Evolutionary conservation across 2,113 vertebrate genomes (phyloP), one percentile per base, ranked within the genome.

Genomic region (Microcebus tavaratra): DNA sequence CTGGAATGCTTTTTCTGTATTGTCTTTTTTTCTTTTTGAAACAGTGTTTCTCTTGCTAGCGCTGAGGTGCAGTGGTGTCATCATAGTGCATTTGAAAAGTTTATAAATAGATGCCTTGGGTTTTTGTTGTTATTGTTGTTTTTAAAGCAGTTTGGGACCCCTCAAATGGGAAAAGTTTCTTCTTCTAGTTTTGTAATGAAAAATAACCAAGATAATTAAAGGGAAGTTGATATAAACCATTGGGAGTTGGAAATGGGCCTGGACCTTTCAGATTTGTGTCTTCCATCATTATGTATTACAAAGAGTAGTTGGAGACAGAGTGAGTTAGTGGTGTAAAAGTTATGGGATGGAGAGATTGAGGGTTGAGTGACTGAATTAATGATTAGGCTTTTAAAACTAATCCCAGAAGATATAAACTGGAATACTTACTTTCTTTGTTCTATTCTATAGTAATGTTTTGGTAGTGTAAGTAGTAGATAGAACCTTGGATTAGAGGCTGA

Each of bases 401-500:
- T 82, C 84, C 48, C 67, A 76, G 67, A 94, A n/a, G 23, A 34
- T 67, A 20, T 53, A 78, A 76, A 88, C 50, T 68, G 27, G 27
- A 88, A 39, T 75, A n/a, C 50, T 73, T 63, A 34, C 50, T 75
- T 88, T 50, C 18, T 82, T 91, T 65, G 5, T 76, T 91, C 34
- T 73, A 8, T 20, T 53, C 31, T 70, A 4, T 91, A 83, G 12
- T 83, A 81, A 25, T 42, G 42, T 96, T 96, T 83, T 86, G 50
- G 27, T 94, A 42, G 23, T 53, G 3, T 63, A 78, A 53, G 14
- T 55, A 65, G 25, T 50, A 83, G 39, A 61, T 57, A n/a, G 68
- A 88, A 88, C n/a, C 55, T 88, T 76, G n/a, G 65, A 88, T 61
- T 88, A 10, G 70, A 79, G 72, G 88, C 53, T 63, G 75, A 96